Percentiles rank a stretch among this genome's conserved stretches.
These are phyloP conservation scores for Parnassius mnemosyne DNA, from an alignment of 2,888 invertebrate species.

Conservation along the genomic window DNA sequence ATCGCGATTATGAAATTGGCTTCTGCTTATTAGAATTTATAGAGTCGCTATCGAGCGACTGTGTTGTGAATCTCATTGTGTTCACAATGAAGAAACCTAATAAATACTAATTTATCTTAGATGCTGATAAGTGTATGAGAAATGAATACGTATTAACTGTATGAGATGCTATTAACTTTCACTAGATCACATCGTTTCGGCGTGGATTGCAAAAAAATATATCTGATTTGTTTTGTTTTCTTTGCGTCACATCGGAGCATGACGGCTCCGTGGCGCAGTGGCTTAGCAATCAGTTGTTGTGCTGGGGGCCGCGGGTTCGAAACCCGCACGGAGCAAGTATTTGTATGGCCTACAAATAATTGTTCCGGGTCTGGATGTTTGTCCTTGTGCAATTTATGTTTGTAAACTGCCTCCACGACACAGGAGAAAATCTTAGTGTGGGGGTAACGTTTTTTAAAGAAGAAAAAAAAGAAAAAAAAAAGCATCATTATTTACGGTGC, in stretches of 20 bases:
- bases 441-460: too few relatives aligned
- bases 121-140: slow-evolving; percentile 35
- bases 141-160: slow-evolving; percentile 39
- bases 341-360: too few relatives aligned
- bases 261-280: too few relatives aligned
- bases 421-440: too few relatives aligned
- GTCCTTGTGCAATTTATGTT: too few relatives aligned
- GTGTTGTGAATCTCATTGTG: slow-evolving; percentile 36
- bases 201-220: slow-evolving; percentile 48
- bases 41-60: slow-evolving; percentile 34
- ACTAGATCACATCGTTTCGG: slow-evolving; percentile 55
- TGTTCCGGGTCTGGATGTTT: too few relatives aligned
- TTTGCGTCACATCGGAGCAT: slow-evolving; percentile 56
- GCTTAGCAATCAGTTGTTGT: too few relatives aligned
- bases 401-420: too few relatives aligned
- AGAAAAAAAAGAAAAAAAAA: too few relatives aligned
- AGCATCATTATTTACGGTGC: slow-evolving; percentile 43
- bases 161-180: slow-evolving; percentile 56
- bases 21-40: slow-evolving; percentile 32
- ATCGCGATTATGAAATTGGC: slow-evolving; percentile 35
- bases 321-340: too few relatives aligned
- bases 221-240: slow-evolving; percentile 49
- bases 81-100: slow-evolving; percentile 31
- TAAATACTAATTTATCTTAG: slow-evolving; percentile 39
- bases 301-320: too few relatives aligned